These are phyloP conservation scores for Trichomalopsis sarcophagae DNA, from an alignment of 1,140 invertebrate genomes.

Conservation along the genomic window DNA sequence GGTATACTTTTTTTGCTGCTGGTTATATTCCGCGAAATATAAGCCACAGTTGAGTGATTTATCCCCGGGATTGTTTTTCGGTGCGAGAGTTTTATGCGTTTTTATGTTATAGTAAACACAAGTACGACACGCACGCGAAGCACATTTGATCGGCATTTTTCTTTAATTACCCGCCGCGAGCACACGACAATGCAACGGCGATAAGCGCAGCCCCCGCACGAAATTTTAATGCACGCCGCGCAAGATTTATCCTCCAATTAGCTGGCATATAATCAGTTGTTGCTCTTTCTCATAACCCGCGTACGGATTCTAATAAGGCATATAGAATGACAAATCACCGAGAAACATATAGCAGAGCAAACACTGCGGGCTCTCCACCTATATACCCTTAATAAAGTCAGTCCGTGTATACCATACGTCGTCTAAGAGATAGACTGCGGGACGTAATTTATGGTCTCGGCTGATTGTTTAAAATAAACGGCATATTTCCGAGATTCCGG, in stretches of 20 bases:
- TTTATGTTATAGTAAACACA: neutral
- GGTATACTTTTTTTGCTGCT: constrained; percentile 8
- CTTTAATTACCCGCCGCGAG: too few species aligned
- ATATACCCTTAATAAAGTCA: constrained; percentile 5
- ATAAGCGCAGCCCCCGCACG: constrained; percentile 3
- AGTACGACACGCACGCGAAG: neutral
- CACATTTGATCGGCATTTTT: too few species aligned
- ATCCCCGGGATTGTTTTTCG: neutral
- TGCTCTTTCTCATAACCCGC: neutral
- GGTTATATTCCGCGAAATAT: neutral
- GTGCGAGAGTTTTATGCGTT: neutral
- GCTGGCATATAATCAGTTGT: constrained; percentile 41
- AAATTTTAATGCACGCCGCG: constrained; percentile 10
- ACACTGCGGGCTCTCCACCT: neutral
- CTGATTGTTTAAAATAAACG: constrained; percentile 50
- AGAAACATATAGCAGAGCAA: constrained; percentile 28
- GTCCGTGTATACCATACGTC: neutral
- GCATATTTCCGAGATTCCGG: constrained; percentile 50
- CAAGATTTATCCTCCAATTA: constrained; percentile 45
- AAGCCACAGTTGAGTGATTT: neutral
- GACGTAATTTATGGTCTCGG: constrained; percentile 34
- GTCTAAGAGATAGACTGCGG: neutral
- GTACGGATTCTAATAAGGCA: constrained; percentile 30
- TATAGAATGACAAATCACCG: constrained; percentile 43
- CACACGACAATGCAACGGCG: neutral